Base-by-base conservation (phyloP, 2,888 invertebrate species). In the Fabriciana adippe region DNA sequence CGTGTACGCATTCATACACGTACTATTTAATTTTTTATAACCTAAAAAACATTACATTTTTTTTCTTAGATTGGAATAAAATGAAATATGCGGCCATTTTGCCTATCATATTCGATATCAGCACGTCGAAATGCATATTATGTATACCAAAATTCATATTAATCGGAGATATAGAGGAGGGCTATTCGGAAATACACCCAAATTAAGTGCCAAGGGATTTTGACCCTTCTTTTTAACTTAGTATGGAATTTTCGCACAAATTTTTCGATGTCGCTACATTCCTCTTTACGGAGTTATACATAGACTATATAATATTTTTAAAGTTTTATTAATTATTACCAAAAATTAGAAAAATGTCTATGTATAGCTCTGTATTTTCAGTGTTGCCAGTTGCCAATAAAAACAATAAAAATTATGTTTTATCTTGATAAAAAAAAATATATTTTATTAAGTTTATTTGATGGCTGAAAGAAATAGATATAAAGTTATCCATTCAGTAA, bases 141-240 rank as follows among this genome's bases (percentile, higher is more conserved):
- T 26, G 26, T 26, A 26, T 26, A 26, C 3, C 5, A 26, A 26
- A 26, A 26, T 26, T 26, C 26, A 26, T 3, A 26, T 26, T 0
- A 26, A 26, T 26, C 4, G 26, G 26, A 26, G 4, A 4, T 26
- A 26, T 0, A 26, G 4, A 4, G 47, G 18, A 57, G 26, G 15
- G 47, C 47, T 57, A 47, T 45, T 57, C 57, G 35, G 21, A 41
- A 48, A 14, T 55, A 66, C 18, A 56, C 51, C 47, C 65, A 68
- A 67, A 21, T 8, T 66, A 70, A 70, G 72, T 72, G 72, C 72
- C 70, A 72, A 70, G 72, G 71, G 60, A 67, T 68, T 70, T 59
- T 59, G n/a, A 55, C 54, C 63, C 63, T 62, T 69, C 55, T 55
- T 48, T 14, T 45, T 6, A 51, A 53, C 57, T 53, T 60, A 59